Conservation (phyloP, 2,113 vertebrate genomes). For the Probosciger aterrimus region DNA sequence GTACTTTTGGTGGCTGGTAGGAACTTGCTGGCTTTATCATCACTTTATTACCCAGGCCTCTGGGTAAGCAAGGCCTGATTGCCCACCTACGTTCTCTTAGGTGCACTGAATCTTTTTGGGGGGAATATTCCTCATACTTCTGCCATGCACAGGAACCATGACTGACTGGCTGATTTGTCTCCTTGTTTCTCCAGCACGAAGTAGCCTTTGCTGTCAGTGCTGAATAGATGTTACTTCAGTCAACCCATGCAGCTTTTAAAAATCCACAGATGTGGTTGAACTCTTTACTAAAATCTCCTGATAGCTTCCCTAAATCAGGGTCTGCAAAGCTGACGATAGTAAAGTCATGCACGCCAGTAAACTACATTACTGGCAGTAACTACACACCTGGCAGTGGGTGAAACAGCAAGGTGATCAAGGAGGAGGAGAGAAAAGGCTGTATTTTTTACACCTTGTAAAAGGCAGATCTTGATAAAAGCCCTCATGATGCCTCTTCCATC, state of each 20-base stretch:
- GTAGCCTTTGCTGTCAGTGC: background rate
- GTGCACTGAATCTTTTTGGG: background rate
- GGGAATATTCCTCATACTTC: background rate
- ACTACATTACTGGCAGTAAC: background rate
- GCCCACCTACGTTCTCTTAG: background rate
- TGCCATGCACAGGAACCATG: background rate
- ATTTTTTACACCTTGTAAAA: background rate
- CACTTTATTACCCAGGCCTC: background rate
- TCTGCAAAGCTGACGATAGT: background rate
- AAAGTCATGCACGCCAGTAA: background rate
- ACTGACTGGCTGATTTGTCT: background rate
- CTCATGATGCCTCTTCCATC: background rate
- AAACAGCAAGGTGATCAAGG: background rate
- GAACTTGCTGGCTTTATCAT: background rate
- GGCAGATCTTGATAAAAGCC: background rate
- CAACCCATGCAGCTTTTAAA: background rate
- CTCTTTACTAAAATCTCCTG: background rate
- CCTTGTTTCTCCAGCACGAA: background rate
- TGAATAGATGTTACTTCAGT: background rate
- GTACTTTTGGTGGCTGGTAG: background rate
- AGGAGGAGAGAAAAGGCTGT: background rate
- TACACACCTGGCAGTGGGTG: background rate
- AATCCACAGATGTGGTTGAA: background rate
- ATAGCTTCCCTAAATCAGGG: background rate
- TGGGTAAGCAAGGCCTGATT: background rate